Conservation (phyloP, 2,888 invertebrate genomes). For the Tenthredo livida region DNA sequence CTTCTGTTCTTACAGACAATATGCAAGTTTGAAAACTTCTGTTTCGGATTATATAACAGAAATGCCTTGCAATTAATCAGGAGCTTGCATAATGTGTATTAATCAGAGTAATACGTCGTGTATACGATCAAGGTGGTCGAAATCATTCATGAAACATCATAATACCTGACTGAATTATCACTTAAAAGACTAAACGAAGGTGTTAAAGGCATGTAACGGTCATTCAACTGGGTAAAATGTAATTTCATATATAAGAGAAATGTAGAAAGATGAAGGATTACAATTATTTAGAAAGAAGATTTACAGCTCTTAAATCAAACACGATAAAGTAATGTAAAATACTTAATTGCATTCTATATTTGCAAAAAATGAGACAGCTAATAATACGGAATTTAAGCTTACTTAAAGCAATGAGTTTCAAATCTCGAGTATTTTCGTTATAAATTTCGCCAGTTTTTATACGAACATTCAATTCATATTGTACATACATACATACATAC, state of each 20-base stretch:
- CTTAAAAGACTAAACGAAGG: constrained; percentile 1
- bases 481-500: neutral
- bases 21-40: neutral
- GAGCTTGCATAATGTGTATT: neutral
- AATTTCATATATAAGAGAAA: neutral
- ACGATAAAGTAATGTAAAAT: neutral
- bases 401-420: neutral
- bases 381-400: neutral
- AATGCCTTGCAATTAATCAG: neutral
- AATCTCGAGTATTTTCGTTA: constrained; percentile 12
- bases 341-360: neutral
- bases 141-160: neutral
- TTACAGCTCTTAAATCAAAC: neutral
- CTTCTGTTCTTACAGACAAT: neutral
- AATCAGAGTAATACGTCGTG: constrained; percentile 1
- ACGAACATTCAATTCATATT: neutral
- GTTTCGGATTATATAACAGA: neutral
- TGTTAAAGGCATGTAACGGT: neutral
- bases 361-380: neutral
- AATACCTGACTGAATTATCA: neutral
- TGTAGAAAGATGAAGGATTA: neutral
- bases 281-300: neutral
- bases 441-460: neutral
- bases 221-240: neutral
- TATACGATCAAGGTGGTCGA: neutral